Evolutionary conservation across 2,888 invertebrate genomes (phyloP), one percentile per base, ranked within the genome.

Genomic region (Oxyteleia sp.): DNA sequence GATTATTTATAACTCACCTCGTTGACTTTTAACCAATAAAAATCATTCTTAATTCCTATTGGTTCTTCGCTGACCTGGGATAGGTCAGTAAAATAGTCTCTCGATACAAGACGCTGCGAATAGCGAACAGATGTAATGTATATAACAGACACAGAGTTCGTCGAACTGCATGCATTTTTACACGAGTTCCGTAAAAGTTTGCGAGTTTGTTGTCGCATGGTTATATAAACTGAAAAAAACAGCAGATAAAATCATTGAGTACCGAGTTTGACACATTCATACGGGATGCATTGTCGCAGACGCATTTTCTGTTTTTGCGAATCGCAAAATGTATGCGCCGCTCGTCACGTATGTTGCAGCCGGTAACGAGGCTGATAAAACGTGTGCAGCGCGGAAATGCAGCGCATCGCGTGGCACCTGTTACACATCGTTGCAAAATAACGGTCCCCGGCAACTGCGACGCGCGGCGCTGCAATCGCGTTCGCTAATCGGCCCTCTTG

Each of bases 331-430:
- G 49, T 64, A 26, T 61, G 29, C 69, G 35, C 13, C 47, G 61
- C 32, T 71, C 80, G 82, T 79, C 85, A 88, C 86, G 84, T 85
- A 84, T 80, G 87, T 82, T 64, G 75, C 89, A 86, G 85, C 81
- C 82, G 87, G 84, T 69, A 84, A 86, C 84, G 16, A 47, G 35
- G 80, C 78, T 71, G 87, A 87, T 85, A 87, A 87, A 89, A 88
- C 87, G 85, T 78, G 85, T 81, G 57, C 69, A 45, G 80, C 82
- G 75, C 82, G 75, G 74, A 76, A 74, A 82, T 69, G 38, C 59
- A 75, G 80, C 80, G 84, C 80, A 82, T 80, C 79, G 78, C 64
- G 79, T 76, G 85, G 83, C 89, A 89, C 89, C 88, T 89, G 89
- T 89, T 89, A 89, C 89, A 82, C 86, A 72, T 53, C 51, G 68